A percentile compares a stretch with the other conserved stretches of the same genome.
phyloP scores from a whole-genome alignment of 2,888 invertebrate genomes.

The Anodontia alba region DNA sequence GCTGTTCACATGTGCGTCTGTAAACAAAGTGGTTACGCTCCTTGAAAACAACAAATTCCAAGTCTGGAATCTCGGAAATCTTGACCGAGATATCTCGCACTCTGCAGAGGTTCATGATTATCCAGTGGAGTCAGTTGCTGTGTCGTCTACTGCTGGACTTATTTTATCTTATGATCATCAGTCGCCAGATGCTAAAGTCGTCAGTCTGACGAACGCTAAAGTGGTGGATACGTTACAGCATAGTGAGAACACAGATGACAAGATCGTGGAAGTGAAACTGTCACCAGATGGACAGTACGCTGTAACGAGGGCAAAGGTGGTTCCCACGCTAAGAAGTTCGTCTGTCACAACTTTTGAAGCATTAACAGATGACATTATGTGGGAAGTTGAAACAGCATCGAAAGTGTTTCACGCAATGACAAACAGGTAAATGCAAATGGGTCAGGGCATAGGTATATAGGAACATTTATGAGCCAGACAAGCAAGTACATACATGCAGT shows the following conservation, averaged over 20 bases:
- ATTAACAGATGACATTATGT: conserved; percentile 73
- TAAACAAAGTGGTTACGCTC: conserved; percentile 77
- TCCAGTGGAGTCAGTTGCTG: conserved; percentile 60
- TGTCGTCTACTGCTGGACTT: conserved; percentile 56
- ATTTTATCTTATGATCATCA: conserved; percentile 66
- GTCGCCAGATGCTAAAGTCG: conserved; percentile 76
- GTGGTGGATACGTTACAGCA: conserved; percentile 71
- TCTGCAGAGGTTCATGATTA: conserved; percentile 72
- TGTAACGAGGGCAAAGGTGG: conserved; percentile 63
- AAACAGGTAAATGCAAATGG: conserved; percentile 43
- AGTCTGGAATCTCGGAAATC: conserved; percentile 80
- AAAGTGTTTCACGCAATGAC: conserved; percentile 61
- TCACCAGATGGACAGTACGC: conserved; percentile 72
- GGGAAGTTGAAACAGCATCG: conserved; percentile 70
- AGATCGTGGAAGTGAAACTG: conserved; percentile 62
- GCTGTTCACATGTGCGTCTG: conserved; percentile 72
- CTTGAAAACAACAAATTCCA: conserved; percentile 77
- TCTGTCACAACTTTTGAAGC: conserved; percentile 52
- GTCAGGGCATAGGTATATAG: too few relatives aligned
- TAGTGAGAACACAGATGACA: conserved; percentile 61
- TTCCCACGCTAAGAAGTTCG: conserved; percentile 34
- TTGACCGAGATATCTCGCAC: conserved; percentile 76
- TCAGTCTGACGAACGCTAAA: conserved; percentile 68
- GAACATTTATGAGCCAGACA: too few relatives aligned
- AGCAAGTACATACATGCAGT: too few relatives aligned